Evolutionary conservation across 2,113 vertebrate genomes (phyloP).

Genomic region (Ptychochromis oligacanthus): DNA sequence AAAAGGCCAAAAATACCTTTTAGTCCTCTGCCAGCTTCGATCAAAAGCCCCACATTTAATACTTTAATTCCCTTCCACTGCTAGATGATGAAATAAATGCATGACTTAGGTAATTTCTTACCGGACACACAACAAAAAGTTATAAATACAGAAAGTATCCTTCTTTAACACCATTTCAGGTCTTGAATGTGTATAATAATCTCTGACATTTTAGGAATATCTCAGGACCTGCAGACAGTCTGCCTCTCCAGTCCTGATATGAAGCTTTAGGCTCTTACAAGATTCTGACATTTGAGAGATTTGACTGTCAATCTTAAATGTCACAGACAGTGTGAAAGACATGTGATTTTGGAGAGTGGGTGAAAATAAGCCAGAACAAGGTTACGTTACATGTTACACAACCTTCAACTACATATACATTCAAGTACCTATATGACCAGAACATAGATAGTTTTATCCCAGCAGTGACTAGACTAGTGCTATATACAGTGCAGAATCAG

Average conservation of each 20-base stretch:
- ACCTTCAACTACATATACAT: not conserved
- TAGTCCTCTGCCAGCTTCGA: slow-evolving; percentile 24
- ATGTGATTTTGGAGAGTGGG: not conserved
- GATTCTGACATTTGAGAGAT: slow-evolving; percentile 50
- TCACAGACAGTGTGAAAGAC: slow-evolving; percentile 23
- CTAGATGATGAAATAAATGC: slow-evolving; percentile 37
- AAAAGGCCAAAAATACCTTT: slow-evolving; percentile 15
- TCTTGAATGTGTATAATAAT: slow-evolving; percentile 12
- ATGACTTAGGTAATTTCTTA: not conserved
- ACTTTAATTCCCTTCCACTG: slow-evolving; percentile 9
- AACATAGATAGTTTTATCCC: not conserved
- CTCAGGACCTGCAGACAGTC: slow-evolving; percentile 28
- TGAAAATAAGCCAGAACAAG: slow-evolving; percentile 15
- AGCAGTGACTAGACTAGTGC: not conserved
- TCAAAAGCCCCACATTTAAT: slow-evolving; percentile 27
- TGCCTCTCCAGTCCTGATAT: slow-evolving; percentile 25
- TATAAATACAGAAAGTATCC: slow-evolving; percentile 15
- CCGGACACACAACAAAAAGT: not conserved
- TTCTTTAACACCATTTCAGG: slow-evolving; percentile 8
- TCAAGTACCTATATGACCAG: not conserved
- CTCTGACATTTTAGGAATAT: slow-evolving; percentile 32
- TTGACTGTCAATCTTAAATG: slow-evolving; percentile 47
- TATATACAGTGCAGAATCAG: not conserved
- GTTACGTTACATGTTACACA: not conserved
- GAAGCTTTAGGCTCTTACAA: slow-evolving; percentile 30